A percentile compares a stretch with the other conserved stretches of the same genome.
These are phyloP conservation scores for Agriotes lineatus DNA, from an alignment of 2,888 invertebrate genomes.

Conservation along the genomic window DNA sequence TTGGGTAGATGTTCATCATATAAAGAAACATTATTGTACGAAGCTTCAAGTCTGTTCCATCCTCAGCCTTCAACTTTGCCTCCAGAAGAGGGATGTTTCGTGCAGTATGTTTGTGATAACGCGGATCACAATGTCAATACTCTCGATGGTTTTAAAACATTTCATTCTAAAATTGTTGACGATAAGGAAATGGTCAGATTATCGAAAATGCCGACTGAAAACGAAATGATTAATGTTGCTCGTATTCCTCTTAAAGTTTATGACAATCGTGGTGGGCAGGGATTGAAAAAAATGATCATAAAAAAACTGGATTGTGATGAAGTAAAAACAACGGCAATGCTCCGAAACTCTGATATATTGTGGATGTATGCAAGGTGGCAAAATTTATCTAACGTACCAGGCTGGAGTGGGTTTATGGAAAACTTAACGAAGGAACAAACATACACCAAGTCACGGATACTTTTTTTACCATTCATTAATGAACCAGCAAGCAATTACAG, in stretches of 20 bases:
- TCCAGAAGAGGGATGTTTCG: conserved; percentile 50
- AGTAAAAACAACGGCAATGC: conserved; percentile 25
- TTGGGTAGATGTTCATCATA: conserved; percentile 51
- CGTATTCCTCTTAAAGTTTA: conserved; percentile 55
- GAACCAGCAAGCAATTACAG: too few relatives aligned
- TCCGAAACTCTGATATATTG: conserved; percentile 49
- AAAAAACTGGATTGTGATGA: conserved; percentile 36
- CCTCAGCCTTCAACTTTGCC: conserved; percentile 49
- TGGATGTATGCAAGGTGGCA: too few relatives aligned
- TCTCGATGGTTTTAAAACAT: conserved; percentile 53
- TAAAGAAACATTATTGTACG: conserved; percentile 49
- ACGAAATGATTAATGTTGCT: conserved; percentile 38
- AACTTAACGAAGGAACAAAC: too few relatives aligned
- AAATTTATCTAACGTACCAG: too few relatives aligned
- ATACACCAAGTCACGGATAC: too few relatives aligned
- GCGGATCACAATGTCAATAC: conserved; percentile 57
- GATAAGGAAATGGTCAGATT: conserved; percentile 46
- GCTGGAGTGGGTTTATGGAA: too few relatives aligned
- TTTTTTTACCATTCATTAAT: too few relatives aligned
- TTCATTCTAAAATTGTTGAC: conserved; percentile 54
- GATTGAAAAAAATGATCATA: conserved; percentile 49
- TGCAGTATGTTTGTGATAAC: conserved; percentile 55
- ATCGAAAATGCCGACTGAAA: conserved; percentile 36
- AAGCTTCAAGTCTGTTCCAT: conserved; percentile 49
- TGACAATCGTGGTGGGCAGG: conserved; percentile 52